Percentiles rank a stretch among this genome's conserved stretches.
phyloP scores from a whole-genome alignment of 2,888 invertebrate species.

The Kryphioiulus occultus region DNA sequence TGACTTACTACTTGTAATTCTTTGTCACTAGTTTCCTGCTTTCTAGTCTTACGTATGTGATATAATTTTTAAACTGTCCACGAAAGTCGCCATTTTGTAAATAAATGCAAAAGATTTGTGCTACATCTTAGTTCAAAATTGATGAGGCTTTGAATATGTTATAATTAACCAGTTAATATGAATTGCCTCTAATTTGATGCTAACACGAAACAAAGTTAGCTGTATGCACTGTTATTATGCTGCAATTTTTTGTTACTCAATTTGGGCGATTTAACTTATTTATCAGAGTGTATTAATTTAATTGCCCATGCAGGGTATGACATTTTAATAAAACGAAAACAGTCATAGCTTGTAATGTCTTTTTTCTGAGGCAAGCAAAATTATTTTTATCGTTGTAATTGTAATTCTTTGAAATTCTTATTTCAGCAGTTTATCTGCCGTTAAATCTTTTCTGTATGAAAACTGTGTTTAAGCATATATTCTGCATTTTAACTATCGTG shows the following conservation, averaged over 20 bases:
- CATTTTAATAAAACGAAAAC: slow-evolving; percentile 26
- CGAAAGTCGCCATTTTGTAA: slow-evolving; percentile 16
- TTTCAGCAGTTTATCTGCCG: not conserved
- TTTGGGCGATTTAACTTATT: slow-evolving; percentile 3
- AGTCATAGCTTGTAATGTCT: not conserved
- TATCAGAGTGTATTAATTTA: slow-evolving; percentile 17
- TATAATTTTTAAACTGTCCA: not conserved
- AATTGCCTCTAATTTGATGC: slow-evolving; percentile 18
- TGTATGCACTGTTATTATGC: slow-evolving; percentile 32
- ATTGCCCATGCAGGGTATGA: not conserved
- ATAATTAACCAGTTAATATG: not conserved
- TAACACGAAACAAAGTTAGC: not conserved
- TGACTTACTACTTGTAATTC: not conserved
- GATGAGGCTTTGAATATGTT: slow-evolving; percentile 1
- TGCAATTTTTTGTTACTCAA: slow-evolving; percentile 26
- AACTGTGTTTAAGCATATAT: not conserved
- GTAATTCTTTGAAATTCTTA: not conserved
- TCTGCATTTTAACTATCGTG: not conserved
- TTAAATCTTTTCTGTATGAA: not conserved
- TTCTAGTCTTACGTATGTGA: slow-evolving; percentile 27
- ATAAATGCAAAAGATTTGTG: slow-evolving; percentile 32
- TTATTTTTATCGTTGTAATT: not conserved
- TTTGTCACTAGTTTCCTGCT: slow-evolving; percentile 17
- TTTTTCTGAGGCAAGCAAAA: not conserved
- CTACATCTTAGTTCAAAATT: not conserved